phyloP scores from a whole-genome alignment of 1,140 invertebrate genomes.

The Littorina saxatilis region DNA sequence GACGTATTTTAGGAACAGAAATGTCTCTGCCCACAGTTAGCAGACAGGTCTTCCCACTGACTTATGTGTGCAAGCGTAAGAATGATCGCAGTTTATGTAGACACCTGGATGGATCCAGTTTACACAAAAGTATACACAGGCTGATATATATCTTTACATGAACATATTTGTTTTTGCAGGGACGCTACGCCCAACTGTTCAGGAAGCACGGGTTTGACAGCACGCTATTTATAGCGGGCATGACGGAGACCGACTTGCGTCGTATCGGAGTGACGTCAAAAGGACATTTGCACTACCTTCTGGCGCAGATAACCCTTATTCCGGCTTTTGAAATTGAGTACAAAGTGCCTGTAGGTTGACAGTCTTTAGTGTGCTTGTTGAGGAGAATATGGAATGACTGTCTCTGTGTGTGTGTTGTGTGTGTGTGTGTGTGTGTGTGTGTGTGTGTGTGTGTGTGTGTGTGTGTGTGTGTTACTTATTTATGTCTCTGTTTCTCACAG shows the following conservation, averaged over 20 bases:
- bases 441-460: not conserved
- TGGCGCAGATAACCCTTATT: constrained; percentile 52
- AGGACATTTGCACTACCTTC: constrained; percentile 52
- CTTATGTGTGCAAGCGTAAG: not conserved
- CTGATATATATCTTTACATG: no score
- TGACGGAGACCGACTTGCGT: constrained; percentile 61
- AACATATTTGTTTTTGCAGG: constrained; percentile 50
- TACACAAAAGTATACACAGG: not conserved
- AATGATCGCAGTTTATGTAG: constrained; percentile 11
- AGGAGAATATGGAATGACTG: not conserved
- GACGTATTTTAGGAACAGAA: no score
- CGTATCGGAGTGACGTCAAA: constrained; percentile 57
- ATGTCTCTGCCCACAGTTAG: no score
- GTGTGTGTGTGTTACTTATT: no score
- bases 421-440: not conserved
- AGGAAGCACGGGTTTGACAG: constrained; percentile 61
- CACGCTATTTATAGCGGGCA: constrained; percentile 61
- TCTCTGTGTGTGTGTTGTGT: no score
- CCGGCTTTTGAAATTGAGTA: constrained; percentile 62
- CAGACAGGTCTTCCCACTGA: no score
- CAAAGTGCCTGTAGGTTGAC: constrained; percentile 59
- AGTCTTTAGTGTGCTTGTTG: not conserved
- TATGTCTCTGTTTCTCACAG: no score
- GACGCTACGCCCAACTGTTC: constrained; percentile 47
- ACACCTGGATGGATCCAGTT: no score